A percentile compares a stretch with the other conserved stretches of the same genome.
phyloP scores from a whole-genome alignment of 1,140 invertebrate genomes.

The Dufourea novaeangliae region DNA sequence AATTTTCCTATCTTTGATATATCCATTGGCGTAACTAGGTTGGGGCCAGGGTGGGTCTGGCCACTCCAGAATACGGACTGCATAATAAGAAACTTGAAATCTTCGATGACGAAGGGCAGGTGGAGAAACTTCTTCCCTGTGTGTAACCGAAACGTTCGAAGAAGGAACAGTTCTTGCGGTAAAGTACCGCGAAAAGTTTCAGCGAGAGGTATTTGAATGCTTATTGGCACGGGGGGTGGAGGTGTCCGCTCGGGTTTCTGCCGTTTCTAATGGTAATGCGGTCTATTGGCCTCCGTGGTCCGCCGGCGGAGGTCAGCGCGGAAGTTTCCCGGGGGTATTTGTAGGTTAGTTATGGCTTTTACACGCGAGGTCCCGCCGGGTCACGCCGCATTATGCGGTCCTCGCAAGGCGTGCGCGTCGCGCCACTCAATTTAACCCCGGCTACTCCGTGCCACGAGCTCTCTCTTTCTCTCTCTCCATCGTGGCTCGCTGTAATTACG shows the following conservation, averaged over 20 bases:
- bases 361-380: slow-evolving; percentile 57
- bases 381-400: slow-evolving; percentile 57
- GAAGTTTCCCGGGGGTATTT: slow-evolving; percentile 58
- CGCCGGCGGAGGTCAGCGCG: slow-evolving; percentile 16
- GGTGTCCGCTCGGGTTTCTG: background rate
- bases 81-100: too few relatives aligned
- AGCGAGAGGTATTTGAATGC: background rate
- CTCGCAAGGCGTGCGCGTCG: slow-evolving; percentile 52
- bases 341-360: slow-evolving; percentile 63
- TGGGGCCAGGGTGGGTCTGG: too few relatives aligned
- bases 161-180: background rate
- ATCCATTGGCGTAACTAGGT: too few relatives aligned
- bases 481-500: slow-evolving; percentile 6
- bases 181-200: background rate
- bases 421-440: slow-evolving; percentile 53
- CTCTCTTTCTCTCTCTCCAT: background rate
- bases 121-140: background rate
- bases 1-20: too few relatives aligned
- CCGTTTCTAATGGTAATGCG: slow-evolving; percentile 48
- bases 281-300: slow-evolving; percentile 36
- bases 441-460: slow-evolving; percentile 14
- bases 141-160: background rate
- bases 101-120: too few relatives aligned
- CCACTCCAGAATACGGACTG: too few relatives aligned
- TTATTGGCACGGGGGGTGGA: background rate